Conservation (phyloP, 2,888 invertebrate genomes). For the Trypoxylon attenuatum region DNA sequence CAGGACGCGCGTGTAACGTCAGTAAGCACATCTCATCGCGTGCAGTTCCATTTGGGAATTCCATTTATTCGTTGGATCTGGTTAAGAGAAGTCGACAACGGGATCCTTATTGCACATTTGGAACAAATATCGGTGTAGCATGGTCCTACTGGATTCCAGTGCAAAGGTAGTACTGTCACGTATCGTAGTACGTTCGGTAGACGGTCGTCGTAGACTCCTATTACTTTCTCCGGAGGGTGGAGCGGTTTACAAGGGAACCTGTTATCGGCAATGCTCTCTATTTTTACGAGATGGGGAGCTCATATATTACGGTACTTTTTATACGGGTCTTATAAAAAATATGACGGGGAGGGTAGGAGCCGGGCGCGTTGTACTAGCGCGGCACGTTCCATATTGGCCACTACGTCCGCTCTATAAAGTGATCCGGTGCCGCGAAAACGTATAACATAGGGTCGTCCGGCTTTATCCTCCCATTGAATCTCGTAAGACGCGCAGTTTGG, state of each 20-base stretch:
- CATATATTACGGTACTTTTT: slow-evolving; percentile 50
- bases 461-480: slow-evolving; percentile 43
- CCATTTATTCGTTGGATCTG: background rate
- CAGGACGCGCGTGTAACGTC: too few species aligned
- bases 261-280: slow-evolving; percentile 45
- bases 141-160: background rate
- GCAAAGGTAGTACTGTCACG: background rate
- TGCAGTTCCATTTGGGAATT: background rate
- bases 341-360: slow-evolving; percentile 15
- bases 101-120: background rate
- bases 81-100: background rate
- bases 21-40: background rate
- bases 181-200: slow-evolving; percentile 9
- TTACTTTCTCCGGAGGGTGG: slow-evolving; percentile 25
- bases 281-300: slow-evolving; percentile 54
- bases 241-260: slow-evolving; percentile 29
- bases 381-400: slow-evolving; percentile 17
- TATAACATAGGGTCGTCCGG: slow-evolving; percentile 26
- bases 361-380: background rate
- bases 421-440: slow-evolving; percentile 30
- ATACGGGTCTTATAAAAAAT: slow-evolving; percentile 50
- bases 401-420: slow-evolving; percentile 38
- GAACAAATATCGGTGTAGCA: background rate
- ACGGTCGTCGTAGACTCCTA: slow-evolving; percentile 20
- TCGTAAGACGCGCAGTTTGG: slow-evolving; percentile 19